A percentile compares a stretch with the other conserved stretches of the same genome.
phyloP scores from a whole-genome alignment of 2,888 invertebrate species.

The Lysandra coridon region DNA sequence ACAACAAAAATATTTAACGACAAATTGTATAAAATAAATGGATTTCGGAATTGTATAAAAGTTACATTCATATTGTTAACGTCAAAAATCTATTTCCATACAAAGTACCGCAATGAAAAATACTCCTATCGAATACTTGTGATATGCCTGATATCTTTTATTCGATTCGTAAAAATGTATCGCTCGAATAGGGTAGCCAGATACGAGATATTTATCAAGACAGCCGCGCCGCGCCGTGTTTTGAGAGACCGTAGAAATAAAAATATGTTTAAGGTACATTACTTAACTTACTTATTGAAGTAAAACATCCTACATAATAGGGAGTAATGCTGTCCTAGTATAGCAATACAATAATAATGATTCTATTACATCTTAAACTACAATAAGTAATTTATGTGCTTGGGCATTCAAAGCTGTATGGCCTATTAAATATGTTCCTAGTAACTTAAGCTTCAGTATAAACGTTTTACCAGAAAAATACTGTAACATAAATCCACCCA shows the following conservation, averaged over 20 bases:
- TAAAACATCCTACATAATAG: too few relatives aligned
- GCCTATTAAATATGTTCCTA: too few relatives aligned
- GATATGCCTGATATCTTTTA: not conserved
- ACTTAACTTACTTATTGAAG: too few relatives aligned
- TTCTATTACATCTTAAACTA: too few relatives aligned
- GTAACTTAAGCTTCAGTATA: too few relatives aligned
- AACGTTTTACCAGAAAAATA: not conserved
- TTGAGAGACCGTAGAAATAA: not conserved
- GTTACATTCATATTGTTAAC: not conserved
- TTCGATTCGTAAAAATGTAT: slow-evolving; percentile 13
- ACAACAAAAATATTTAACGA: not conserved
- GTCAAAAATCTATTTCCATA: slow-evolving; percentile 7
- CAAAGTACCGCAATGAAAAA: not conserved
- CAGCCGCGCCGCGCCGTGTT: not conserved
- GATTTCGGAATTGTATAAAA: not conserved
- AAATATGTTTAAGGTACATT: too few relatives aligned
- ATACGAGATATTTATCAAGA: not conserved
- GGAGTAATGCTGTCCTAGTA: too few relatives aligned
- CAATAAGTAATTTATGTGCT: too few relatives aligned
- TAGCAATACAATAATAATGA: too few relatives aligned
- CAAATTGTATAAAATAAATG: not conserved
- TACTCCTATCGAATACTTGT: not conserved
- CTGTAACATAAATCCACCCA: not conserved
- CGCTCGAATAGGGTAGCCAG: not conserved
- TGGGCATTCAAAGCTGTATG: too few relatives aligned